These are phyloP conservation scores for Chionis minor DNA, from an alignment of 2,113 vertebrate species.

Conservation along the genomic window DNA sequence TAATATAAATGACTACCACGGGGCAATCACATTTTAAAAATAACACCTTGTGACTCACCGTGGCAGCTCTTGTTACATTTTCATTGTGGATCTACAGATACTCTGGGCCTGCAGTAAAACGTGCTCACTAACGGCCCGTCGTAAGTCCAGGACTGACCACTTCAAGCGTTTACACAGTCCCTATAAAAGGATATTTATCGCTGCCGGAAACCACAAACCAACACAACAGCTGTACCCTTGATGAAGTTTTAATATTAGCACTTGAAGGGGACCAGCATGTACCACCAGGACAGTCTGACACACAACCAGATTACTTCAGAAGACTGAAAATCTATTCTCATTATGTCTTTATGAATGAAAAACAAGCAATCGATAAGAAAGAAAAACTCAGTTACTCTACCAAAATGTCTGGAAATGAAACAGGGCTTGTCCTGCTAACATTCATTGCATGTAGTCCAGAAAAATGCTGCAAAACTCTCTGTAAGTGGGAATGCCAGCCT, in stretches of 20 bases:
- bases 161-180: background rate
- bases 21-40: background rate
- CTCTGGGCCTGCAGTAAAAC: background rate
- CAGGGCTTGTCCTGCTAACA: background rate
- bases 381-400: background rate
- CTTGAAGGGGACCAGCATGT: background rate
- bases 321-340: background rate
- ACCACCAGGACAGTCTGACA: background rate
- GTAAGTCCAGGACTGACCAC: background rate
- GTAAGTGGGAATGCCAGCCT: background rate
- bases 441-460: background rate
- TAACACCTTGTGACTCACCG: background rate
- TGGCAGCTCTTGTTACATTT: background rate
- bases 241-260: background rate
- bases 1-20: background rate
- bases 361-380: background rate
- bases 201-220: background rate
- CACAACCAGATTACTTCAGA: background rate
- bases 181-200: background rate
- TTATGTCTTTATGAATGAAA: background rate
- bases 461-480: background rate
- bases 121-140: background rate
- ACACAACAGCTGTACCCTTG: background rate
- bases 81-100: background rate
- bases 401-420: background rate